Evolutionary conservation across 2,888 invertebrate species (phyloP).

Genomic region (Cotesia congregata): DNA sequence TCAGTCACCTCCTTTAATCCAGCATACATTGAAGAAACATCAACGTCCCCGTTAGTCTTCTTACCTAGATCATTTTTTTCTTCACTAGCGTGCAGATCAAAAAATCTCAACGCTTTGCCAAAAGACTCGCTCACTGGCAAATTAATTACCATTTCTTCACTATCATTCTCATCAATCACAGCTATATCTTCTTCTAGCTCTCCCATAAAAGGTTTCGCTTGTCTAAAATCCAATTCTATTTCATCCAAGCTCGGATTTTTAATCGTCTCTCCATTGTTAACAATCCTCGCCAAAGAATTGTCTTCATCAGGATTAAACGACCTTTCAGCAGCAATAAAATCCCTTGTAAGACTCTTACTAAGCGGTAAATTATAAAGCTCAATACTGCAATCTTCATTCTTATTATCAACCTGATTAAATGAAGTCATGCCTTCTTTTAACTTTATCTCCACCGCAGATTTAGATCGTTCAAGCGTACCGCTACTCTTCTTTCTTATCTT

Average conservation of each 20-base stretch:
- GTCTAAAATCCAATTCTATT: conserved; percentile 60
- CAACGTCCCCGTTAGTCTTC: conserved; percentile 42
- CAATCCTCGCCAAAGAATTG: conserved; percentile 62
- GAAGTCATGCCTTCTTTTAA: conserved; percentile 59
- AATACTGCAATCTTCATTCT: conserved; percentile 52
- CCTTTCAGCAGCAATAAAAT: conserved; percentile 62
- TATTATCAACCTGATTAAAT: no score
- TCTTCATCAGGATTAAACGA: conserved; percentile 63
- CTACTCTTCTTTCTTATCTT: conserved; percentile 57
- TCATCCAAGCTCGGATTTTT: conserved; percentile 61
- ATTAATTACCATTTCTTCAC: conserved; percentile 7
- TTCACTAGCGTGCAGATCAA: conserved; percentile 54
- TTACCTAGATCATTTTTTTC: conserved; percentile 39
- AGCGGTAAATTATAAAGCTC: conserved; percentile 63
- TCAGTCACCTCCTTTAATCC: conserved; percentile 58
- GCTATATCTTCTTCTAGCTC: conserved; percentile 29
- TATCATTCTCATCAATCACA: conserved; percentile 33
- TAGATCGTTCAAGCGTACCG: conserved; percentile 76
- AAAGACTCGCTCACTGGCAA: conserved; percentile 55
- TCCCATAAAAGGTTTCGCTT: conserved; percentile 50
- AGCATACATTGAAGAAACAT: conserved; percentile 52
- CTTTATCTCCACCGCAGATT: conserved; percentile 76
- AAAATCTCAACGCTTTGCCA: conserved; percentile 59
- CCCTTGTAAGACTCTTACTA: conserved; percentile 59
- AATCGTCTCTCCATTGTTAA: conserved; percentile 61